Percentiles rank a stretch among this genome's conserved stretches.
phyloP scores from a whole-genome alignment of 2,888 invertebrate species.

The Cryptosula pallasiana region DNA sequence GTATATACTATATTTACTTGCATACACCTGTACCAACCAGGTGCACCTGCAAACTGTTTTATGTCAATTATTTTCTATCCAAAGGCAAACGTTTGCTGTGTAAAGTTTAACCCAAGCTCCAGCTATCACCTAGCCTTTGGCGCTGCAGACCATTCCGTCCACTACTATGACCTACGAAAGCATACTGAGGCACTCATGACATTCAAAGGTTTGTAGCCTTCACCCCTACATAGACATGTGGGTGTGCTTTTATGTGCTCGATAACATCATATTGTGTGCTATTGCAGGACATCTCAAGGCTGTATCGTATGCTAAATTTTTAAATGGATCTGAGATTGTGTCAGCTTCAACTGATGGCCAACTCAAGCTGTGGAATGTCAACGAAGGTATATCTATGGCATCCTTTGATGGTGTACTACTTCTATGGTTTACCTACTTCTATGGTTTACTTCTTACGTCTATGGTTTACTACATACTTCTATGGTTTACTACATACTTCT shows the following conservation, averaged over 20 bases:
- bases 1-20: too few relatives aligned
- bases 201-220: constrained; percentile 63
- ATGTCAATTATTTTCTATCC: too few relatives aligned
- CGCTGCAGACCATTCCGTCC: constrained; percentile 78
- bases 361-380: constrained; percentile 83
- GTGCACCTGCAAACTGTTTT: too few relatives aligned
- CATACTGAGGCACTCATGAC: constrained; percentile 74
- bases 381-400: constrained; percentile 46
- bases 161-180: constrained; percentile 86
- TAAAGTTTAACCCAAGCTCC: constrained; percentile 72
- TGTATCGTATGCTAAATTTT: constrained; percentile 87
- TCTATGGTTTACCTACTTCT: too few relatives aligned
- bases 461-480: too few relatives aligned
- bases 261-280: too few relatives aligned
- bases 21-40: too few relatives aligned
- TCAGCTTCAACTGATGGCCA: constrained; percentile 89
- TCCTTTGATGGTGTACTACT: too few relatives aligned
- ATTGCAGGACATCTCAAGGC: constrained; percentile 81
- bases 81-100: constrained; percentile 91
- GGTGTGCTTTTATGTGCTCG: too few relatives aligned
- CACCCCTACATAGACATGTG: too few relatives aligned
- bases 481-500: too few relatives aligned
- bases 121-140: constrained; percentile 87
- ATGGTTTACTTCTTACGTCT: too few relatives aligned
- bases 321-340: constrained; percentile 76